These are phyloP conservation scores for Stenoptilia bipunctidactyla DNA, from an alignment of 2,888 invertebrate species.

Conservation along the genomic window DNA sequence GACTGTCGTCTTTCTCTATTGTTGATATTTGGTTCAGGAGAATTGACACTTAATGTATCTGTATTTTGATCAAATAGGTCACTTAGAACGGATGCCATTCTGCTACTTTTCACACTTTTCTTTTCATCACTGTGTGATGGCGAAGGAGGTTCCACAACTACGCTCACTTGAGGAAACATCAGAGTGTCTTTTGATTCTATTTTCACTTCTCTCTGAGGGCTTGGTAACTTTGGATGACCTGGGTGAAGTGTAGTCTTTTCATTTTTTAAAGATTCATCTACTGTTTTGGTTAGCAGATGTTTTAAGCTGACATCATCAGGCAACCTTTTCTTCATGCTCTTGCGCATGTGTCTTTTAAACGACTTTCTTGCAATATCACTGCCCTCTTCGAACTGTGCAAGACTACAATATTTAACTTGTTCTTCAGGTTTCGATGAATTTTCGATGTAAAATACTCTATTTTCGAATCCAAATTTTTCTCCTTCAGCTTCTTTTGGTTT, in stretches of 20 bases:
- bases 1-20: constrained; percentile 59
- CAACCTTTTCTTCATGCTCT: constrained; percentile 53
- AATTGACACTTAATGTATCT: constrained; percentile 51
- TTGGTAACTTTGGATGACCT: background rate
- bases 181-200: constrained; percentile 16
- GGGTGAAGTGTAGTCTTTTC: constrained; percentile 19
- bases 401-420: constrained; percentile 79
- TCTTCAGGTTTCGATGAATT: constrained; percentile 63
- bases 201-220: background rate
- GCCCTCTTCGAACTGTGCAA: constrained; percentile 87
- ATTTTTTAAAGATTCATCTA: constrained; percentile 32
- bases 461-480: constrained; percentile 79
- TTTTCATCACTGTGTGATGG: constrained; percentile 76
- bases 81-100: constrained; percentile 60
- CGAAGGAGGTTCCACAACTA: constrained; percentile 82
- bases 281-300: constrained; percentile 41
- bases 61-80: constrained; percentile 55
- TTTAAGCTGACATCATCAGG: constrained; percentile 38
- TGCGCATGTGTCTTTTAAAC: constrained; percentile 70
- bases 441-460: constrained; percentile 76
- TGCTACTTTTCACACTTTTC: constrained; percentile 49
- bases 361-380: constrained; percentile 86
- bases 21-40: constrained; percentile 56
- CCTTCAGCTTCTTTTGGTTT: constrained; percentile 54
- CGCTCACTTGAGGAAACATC: constrained; percentile 76